Base-by-base conservation (phyloP, 2,113 vertebrate species). In the Mastomys coucha region DNA sequence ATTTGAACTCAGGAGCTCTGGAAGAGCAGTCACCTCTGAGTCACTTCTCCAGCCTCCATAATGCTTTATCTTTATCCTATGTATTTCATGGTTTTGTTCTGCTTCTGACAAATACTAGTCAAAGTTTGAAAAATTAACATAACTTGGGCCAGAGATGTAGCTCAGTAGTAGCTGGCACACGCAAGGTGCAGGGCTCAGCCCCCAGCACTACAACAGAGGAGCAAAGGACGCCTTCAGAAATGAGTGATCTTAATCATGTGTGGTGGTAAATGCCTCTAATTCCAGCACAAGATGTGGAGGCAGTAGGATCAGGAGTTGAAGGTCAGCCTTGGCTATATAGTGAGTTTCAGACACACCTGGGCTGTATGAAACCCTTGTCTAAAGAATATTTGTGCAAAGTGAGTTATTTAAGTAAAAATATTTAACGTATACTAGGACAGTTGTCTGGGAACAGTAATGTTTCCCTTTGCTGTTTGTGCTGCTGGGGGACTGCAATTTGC, bases 61-160 rank as follows among this genome's bases (percentile, higher is more conserved):
- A 45, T 45, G 45, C 45, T 45, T 45, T 45, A 45, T 45, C 45
- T 45, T 45, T 45, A 45, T 45, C 5, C 45, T 45, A 45, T 45
- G 45, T 45, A 45, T 45, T 45, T 45, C 45, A 45, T 45, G 45
- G 17, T 85, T 96, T 90, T 95, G 56, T 63, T 94, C 87, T 73
- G 53, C 91, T 97, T 97, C 76, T 81, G 63, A 22, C 28, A 95
- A 73, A 33, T 90, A 65, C 96, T 84, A 77, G 31, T 60, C 26
- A 93, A 70, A 13, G 24, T 58, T 73, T 82, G 39, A 93, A 81
- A 72, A 20, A 81, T 82, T 92, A 87, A 20, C 31, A 53, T 93
- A 93, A 90, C 13, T 87, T 93, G 60, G 78, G 19, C 42, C 22
- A 4, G 31, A 19, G 6, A n/a, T 7, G 8, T 73, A 58, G 51